phyloP scores from a whole-genome alignment of 1,140 invertebrate species.

The Paracyclopina nana region DNA sequence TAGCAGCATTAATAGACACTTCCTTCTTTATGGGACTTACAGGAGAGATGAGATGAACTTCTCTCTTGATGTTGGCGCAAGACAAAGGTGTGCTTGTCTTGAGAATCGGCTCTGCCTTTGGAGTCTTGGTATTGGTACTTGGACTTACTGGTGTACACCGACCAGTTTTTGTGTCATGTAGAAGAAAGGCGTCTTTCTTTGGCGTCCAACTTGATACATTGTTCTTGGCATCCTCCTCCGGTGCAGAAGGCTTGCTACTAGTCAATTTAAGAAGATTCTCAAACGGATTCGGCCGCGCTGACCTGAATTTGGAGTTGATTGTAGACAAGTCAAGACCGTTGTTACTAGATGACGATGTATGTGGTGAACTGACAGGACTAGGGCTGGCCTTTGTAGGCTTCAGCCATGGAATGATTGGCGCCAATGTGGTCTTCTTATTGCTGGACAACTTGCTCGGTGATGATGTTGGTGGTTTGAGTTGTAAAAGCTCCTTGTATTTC shows the following conservation, averaged over 20 bases:
- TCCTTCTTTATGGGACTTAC: no score
- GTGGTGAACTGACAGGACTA: no score
- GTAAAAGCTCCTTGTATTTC: slow-evolving; percentile 48
- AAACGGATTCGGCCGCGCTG: neutral
- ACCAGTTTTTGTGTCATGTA: neutral
- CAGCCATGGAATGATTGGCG: no score
- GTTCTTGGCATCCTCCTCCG: no score
- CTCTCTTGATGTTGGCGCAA: no score
- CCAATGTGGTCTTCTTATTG: no score
- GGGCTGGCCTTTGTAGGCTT: no score
- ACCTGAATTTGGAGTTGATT: neutral
- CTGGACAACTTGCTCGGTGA: no score
- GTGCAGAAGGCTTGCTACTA: neutral
- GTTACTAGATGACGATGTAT: neutral
- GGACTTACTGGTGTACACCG: neutral
- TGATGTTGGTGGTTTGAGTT: no score
- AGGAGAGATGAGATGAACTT: no score
- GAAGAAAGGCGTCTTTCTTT: neutral
- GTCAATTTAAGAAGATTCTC: slow-evolving; percentile 3
- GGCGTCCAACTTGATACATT: neutral
- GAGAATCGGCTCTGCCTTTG: neutral
- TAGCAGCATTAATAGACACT: no score
- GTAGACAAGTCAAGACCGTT: neutral
- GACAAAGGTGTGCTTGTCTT: no score
- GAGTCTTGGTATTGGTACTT: neutral